Base-by-base conservation (phyloP, 1,140 invertebrate genomes). In the Pseudachorutes palmiensis region DNA sequence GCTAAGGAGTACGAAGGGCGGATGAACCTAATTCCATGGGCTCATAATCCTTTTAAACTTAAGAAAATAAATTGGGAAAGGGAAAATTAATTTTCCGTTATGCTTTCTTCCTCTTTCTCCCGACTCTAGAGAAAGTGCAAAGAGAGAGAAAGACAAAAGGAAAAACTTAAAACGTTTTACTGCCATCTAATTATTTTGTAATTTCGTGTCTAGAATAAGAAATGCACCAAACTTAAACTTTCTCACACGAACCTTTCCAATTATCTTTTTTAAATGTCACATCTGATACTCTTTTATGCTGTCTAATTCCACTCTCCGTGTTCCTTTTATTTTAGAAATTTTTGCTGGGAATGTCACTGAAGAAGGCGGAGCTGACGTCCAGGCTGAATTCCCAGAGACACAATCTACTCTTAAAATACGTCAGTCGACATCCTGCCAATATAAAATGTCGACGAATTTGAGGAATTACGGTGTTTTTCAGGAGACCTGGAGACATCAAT, bases 401-500 rank as follows among this genome's bases (percentile, higher is more conserved):
- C n/a, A n/a, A n/a, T 62, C 66, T 5, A 58, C 59, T 3, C 22
- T 68, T 9, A 62, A 64, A 64, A 68, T 68, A 19, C 60, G 66
- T 64, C 60, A 55, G 63, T 32, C 26, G 19, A 41, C 3, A 14
- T 19, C 51, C 51, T 55, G n/a, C n/a, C n/a, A n/a, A n/a, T n/a
- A n/a, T n/a, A n/a, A n/a, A n/a, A n/a, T n/a, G n/a, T n/a, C n/a
- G n/a, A n/a, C n/a, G n/a, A n/a, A n/a, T n/a, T n/a, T n/a, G n/a
- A n/a, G n/a, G n/a, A n/a, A 45, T 45, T 12, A 45, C 36, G 9
- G 9, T 65, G 30, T 65, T 12, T 33, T 26, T 2, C 66, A 71
- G 71, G 71, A 66, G 69, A 70, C 45, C 64, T 71, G 61, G 69
- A 73, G 30, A 65, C 68, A 16, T 73, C 72, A 12, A 70, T 70